Percentiles rank a stretch among this genome's conserved stretches.
phyloP scores from a whole-genome alignment of 2,888 invertebrate genomes.

The Acronicta alni region DNA sequence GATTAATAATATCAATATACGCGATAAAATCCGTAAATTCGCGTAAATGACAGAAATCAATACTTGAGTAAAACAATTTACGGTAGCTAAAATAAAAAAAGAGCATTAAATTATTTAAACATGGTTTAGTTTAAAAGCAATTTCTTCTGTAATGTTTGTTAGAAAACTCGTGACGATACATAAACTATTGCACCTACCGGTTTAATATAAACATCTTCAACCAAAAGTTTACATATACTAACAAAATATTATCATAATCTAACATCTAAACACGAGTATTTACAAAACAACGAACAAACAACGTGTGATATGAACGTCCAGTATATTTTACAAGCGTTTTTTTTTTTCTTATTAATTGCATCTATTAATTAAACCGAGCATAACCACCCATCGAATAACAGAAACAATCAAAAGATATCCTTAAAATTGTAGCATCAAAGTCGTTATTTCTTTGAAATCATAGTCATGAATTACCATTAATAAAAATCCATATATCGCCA shows the following conservation, averaged over 20 bases:
- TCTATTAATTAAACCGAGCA: slow-evolving; percentile 57
- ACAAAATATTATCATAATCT: slow-evolving; percentile 58
- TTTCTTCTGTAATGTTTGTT: slow-evolving; percentile 5
- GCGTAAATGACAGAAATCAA: no score
- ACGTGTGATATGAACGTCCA: slow-evolving; percentile 48
- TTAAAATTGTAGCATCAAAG: slow-evolving; percentile 7
- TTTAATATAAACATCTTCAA: slow-evolving; percentile 37
- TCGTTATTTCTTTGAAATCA: slow-evolving; percentile 28
- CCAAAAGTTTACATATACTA: slow-evolving; percentile 44
- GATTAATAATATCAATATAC: no score
- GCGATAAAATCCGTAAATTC: no score
- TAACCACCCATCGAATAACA: slow-evolving; percentile 52
- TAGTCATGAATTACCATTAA: slow-evolving; percentile 35
- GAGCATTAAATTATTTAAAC: background rate
- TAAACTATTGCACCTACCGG: slow-evolving; percentile 34
- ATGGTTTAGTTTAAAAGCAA: background rate
- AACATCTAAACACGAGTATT: slow-evolving; percentile 54
- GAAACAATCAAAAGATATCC: slow-evolving; percentile 25
- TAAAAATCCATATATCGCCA: slow-evolving; percentile 56
- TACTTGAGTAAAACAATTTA: no score
- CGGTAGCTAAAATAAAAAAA: no score
- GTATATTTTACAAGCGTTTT: slow-evolving; percentile 47
- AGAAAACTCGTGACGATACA: slow-evolving; percentile 30
- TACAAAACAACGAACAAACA: slow-evolving; percentile 53
- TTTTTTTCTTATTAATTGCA: slow-evolving; percentile 53